Base-by-base conservation (phyloP, 2,797 vertebrate species). In the Champsocephalus esox region DNA sequence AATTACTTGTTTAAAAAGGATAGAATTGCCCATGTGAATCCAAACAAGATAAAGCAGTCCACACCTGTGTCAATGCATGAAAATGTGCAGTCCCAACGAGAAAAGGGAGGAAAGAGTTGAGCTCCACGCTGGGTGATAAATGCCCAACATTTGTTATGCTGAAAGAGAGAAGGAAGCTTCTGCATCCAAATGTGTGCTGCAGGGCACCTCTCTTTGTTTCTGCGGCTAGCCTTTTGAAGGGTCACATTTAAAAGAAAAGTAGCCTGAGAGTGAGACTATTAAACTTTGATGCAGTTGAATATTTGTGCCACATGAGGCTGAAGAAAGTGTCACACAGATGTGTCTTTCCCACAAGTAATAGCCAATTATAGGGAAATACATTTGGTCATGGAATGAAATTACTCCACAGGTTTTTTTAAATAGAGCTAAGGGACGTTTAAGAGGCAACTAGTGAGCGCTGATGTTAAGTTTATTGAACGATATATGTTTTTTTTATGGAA, bases 51-150 rank as follows among this genome's bases (percentile, higher is more conserved):
- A 63, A 70, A 79, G 79, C 72, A 60, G 77, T 67, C 49, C 32
- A 66, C 65, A 69, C 62, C 70, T 43, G 52, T 43, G 70, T 75
- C 60, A 72, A 41, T 16, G 74, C 76, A 70, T 78, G 75, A 59
- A 78, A 90, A 79, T 77, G 75, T 75, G 75, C 80, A 63, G 62
- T 46, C 78, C 75, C 58, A 63, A 89, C 71, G 81, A 81, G 74
- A 91, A 82, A 74, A 52, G 79, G 84, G 82, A 62, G 77, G 55
- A 66, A 69, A 84, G 87, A 87, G 82, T 88, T 84, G 72, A 79
- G 83, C 87, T 86, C 80, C 92, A 87, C 56, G 56, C 90, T 88
- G 91, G 81, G 89, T 90, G 92, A 94, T 94, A 89, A 94, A 94
- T 91, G 88, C 78, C 79, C 75, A 57, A 80, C 73, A 89, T 93